phyloP scores from a whole-genome alignment of 1,140 invertebrate species.

The Capitella teleta region DNA sequence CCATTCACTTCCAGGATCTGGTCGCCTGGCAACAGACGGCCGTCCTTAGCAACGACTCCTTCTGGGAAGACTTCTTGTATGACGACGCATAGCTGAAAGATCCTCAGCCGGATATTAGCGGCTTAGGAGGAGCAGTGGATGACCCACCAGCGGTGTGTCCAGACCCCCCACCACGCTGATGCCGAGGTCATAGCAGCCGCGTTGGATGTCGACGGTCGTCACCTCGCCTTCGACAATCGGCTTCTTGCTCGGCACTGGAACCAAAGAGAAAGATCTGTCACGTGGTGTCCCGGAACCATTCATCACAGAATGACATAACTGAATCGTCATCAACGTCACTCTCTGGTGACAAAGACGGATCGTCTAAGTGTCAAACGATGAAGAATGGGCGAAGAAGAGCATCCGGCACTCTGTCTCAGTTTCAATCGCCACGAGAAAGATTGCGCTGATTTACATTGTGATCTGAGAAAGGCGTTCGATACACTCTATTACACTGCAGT shows the following conservation, averaged over 20 bases:
- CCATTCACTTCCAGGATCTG: slow-evolving; percentile 36
- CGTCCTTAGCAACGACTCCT: slow-evolving; percentile 33
- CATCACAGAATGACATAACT: too few relatives aligned
- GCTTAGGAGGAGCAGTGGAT: background rate
- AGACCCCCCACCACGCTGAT: slow-evolving; percentile 47
- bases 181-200: slow-evolving; percentile 35
- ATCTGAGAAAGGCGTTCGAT: too few relatives aligned
- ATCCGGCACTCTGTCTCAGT: too few relatives aligned
- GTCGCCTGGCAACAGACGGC: slow-evolving; percentile 34
- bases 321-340: too few relatives aligned
- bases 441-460: too few relatives aligned
- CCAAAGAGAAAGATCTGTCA: too few relatives aligned
- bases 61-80: slow-evolving; percentile 46
- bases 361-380: too few relatives aligned
- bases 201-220: slow-evolving; percentile 45
- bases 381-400: too few relatives aligned
- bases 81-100: slow-evolving; percentile 41
- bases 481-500: too few relatives aligned
- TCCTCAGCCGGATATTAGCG: slow-evolving; percentile 1
- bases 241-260: slow-evolving; percentile 32
- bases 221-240: slow-evolving; percentile 46
- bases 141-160: slow-evolving; percentile 47
- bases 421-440: too few relatives aligned
- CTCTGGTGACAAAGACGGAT: too few relatives aligned
- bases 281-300: too few relatives aligned